These are phyloP conservation scores for Polypedilum vanderplanki DNA, from an alignment of 1,140 invertebrate species.

Conservation along the genomic window DNA sequence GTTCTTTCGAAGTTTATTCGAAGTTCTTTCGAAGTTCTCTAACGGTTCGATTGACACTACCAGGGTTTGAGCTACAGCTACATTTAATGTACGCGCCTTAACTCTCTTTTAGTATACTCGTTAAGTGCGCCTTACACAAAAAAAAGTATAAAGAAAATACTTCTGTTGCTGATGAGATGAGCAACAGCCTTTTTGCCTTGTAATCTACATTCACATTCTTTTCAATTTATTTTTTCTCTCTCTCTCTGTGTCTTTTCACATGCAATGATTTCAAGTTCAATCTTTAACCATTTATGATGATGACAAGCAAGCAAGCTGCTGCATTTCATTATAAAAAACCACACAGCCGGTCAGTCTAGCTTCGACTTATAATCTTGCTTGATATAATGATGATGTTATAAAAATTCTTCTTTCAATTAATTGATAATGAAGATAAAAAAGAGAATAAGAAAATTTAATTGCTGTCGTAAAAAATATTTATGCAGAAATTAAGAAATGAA, in stretches of 20 bases:
- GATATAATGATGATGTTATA: constrained; percentile 4
- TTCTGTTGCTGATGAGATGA: background rate
- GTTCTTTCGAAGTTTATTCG: no score
- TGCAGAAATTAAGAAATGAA: background rate
- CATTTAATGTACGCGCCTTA: background rate
- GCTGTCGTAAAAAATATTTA: background rate
- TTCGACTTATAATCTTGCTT: background rate
- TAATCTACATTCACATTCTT: constrained; percentile 7
- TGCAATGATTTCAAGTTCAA: constrained; percentile 10
- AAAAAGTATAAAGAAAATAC: background rate
- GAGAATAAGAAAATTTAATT: background rate
- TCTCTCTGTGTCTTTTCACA: background rate
- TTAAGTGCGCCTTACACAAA: background rate
- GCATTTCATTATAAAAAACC: constrained; percentile 1
- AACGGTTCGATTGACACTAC: no score
- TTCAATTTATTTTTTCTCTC: background rate
- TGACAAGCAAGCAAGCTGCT: background rate
- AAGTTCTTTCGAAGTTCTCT: no score
- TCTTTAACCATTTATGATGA: constrained; percentile 14
- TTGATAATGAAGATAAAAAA: constrained; percentile 6
- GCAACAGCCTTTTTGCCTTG: background rate
- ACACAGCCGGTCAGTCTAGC: constrained; percentile 2
- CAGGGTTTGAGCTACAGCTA: no score
- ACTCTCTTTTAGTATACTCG: background rate
- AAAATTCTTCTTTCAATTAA: constrained; percentile 1